phyloP scores from a whole-genome alignment of 2,888 invertebrate species.

The Diarsia dahlii region DNA sequence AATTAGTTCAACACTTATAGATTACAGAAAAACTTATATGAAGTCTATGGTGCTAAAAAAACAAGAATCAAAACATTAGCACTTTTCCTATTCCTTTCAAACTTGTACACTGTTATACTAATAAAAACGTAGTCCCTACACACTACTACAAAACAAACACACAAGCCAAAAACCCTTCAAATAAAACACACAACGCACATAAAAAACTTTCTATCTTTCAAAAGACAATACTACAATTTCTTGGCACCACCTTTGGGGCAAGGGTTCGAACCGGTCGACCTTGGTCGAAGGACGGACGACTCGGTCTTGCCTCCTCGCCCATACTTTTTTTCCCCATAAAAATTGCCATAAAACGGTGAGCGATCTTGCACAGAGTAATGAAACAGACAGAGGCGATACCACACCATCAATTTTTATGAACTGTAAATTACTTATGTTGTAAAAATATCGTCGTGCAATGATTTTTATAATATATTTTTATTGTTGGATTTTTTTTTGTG shows the following conservation, averaged over 20 bases:
- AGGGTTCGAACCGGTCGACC: constrained; percentile 69
- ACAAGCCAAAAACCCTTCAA: neutral
- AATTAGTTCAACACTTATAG: no score
- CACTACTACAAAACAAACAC: neutral
- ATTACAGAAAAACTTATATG: no score
- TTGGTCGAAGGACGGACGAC: constrained; percentile 75
- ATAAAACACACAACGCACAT: neutral
- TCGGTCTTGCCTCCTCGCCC: constrained; percentile 37
- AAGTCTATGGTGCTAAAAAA: no score
- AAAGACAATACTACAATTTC: constrained; percentile 62
- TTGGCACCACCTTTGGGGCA: constrained; percentile 23
- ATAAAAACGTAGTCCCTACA: neutral
- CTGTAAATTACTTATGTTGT: constrained; percentile 56
- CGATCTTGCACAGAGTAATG: constrained; percentile 70
- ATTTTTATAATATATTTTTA: constrained; percentile 15
- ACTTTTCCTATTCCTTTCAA: neutral
- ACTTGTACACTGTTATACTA: neutral
- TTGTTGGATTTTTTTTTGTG: constrained; percentile 5
- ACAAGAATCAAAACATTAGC: no score
- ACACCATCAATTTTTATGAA: constrained; percentile 44
- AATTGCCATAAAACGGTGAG: constrained; percentile 75
- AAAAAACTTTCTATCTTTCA: constrained; percentile 30
- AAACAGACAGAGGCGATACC: constrained; percentile 47
- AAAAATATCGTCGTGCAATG: constrained; percentile 36
- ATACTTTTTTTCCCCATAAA: constrained; percentile 79